Evolutionary conservation across 2,888 invertebrate genomes (phyloP), one percentile per base, ranked within the genome.

Genomic region (Zhuqinia jingwanae): DNA sequence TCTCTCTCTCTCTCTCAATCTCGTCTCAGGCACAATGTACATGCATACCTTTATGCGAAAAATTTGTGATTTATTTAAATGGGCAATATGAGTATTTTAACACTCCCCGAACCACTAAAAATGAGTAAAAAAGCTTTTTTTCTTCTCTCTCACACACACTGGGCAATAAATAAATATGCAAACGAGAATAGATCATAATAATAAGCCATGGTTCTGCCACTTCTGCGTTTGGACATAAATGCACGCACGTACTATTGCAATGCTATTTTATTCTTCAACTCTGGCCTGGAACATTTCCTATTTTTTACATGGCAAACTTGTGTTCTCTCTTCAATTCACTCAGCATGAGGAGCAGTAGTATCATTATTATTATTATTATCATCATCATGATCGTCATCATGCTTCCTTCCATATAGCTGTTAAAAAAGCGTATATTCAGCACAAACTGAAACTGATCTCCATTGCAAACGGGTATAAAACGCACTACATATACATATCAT

Each of bases 401-500:
- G 20, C 36, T 65, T 36, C 42, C 65, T 30, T 65, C 65, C 17
- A 36, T n/a, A n/a, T n/a, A n/a, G n/a, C 42, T 17, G 30, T 58
- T 25, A 47, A 63, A 63, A 63, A 63, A 63, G 22, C 22, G 56
- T 13, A 13, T 63, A 30, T 30, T 63, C 63, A 63, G 63, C 63
- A 60, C 8, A 27, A n/a, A 25, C 10, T 27, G 60, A 25, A 27
- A 60, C 27, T 17, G 65, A 65, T 36, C 20, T 42, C 11, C n/a
- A 65, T 65, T 65, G 42, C 36, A 65, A 65, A 42, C 65, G 65
- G 65, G 20, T 65, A 65, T 65, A 42, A 42, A 60, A 63, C n/a
- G n/a, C n/a, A n/a, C n/a, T n/a, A 17, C 36, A 8, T 47, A n/a
- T 65, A 8, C n/a, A 65, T 13, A 42, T 17, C 42, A 17, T 10